Evolutionary conservation across 2,797 vertebrate genomes (phyloP).

Genomic region (Hippocampus kuda): DNA sequence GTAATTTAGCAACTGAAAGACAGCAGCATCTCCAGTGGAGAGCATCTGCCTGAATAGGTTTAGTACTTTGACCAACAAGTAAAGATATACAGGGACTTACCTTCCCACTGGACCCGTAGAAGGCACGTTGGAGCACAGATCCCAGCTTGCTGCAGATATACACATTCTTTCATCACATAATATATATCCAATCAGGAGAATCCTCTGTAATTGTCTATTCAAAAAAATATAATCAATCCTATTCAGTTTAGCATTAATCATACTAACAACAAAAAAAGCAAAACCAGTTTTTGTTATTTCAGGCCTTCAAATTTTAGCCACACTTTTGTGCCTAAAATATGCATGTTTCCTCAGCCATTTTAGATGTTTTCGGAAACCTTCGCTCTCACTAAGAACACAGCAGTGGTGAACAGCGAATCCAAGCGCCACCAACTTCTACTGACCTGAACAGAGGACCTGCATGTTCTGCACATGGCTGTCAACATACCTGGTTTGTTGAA

Average conservation of each 20-base stretch:
- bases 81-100: slow-evolving; percentile 24
- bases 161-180: slow-evolving; percentile 2
- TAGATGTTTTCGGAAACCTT: slow-evolving; percentile 28
- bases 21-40: neutral
- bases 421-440: slow-evolving; percentile 15
- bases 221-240: neutral
- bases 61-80: slow-evolving; percentile 1
- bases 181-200: neutral
- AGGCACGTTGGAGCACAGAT: slow-evolving; percentile 77
- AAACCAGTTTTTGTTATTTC: too few relatives aligned
- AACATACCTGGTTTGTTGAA: slow-evolving; percentile 74
- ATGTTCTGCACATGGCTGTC: slow-evolving; percentile 15
- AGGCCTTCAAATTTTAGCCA: neutral
- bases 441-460: slow-evolving; percentile 8
- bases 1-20: neutral
- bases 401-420: neutral
- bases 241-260: neutral
- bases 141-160: slow-evolving; percentile 70
- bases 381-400: neutral
- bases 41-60: too few relatives aligned
- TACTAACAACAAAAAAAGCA: neutral
- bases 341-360: slow-evolving; percentile 5
- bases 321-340: neutral
- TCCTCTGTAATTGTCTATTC: neutral
- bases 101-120: slow-evolving; percentile 74